phyloP scores from a whole-genome alignment of 2,888 invertebrate species.

The Leucoma salicis region DNA sequence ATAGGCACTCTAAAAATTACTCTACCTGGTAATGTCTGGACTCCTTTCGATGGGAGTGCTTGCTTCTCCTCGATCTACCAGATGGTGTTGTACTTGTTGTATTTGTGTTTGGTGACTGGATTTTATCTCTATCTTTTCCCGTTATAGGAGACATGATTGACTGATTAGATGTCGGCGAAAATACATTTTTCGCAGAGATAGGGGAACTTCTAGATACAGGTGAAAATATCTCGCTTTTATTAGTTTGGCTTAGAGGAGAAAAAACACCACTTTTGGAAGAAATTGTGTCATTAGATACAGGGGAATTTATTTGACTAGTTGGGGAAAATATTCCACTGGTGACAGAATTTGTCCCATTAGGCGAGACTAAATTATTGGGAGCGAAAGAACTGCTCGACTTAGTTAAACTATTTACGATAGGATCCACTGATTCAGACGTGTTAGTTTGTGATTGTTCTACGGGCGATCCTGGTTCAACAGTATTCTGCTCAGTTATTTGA shows the following conservation, averaged over 20 bases:
- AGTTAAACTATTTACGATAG: conserved; percentile 64
- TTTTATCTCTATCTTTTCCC: conserved; percentile 68
- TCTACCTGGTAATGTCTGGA: conserved; percentile 87
- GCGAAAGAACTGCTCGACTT: conserved; percentile 66
- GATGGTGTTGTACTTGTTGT: conserved; percentile 81
- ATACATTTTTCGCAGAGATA: conserved; percentile 69
- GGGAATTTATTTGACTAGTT: conserved; percentile 79
- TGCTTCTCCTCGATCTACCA: conserved; percentile 80
- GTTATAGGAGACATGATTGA: conserved; percentile 68
- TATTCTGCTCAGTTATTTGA: conserved; percentile 76
- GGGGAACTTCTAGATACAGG: conserved; percentile 75
- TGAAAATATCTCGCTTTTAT: conserved; percentile 76
- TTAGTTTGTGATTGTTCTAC: conserved; percentile 70
- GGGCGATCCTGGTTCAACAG: conserved; percentile 66
- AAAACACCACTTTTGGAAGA: conserved; percentile 79
- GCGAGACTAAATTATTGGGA: conserved; percentile 73
- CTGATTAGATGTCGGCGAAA: conserved; percentile 75
- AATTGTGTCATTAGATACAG: conserved; percentile 77
- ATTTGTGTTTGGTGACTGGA: conserved; percentile 72
- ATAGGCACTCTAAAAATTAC: conserved; percentile 26
- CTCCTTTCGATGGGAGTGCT: conserved; percentile 83
- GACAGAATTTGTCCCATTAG: conserved; percentile 76
- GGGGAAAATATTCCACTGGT: conserved; percentile 80
- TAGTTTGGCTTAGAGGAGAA: conserved; percentile 77
- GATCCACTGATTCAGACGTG: conserved; percentile 65